Conservation (phyloP, 2,113 vertebrate genomes). For the Hystrix cristata region DNA sequence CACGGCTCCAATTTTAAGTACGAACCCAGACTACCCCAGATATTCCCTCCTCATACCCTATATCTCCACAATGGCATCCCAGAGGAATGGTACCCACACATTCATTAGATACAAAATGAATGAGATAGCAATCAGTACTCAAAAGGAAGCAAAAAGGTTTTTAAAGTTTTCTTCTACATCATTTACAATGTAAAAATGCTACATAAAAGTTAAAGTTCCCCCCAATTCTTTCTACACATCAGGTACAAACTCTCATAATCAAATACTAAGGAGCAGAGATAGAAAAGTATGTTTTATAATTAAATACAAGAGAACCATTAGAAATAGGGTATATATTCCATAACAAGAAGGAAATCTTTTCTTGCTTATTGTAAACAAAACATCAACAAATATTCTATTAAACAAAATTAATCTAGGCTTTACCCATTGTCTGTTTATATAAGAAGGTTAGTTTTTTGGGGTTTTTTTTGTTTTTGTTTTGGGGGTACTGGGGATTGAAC, state of each 20-base stretch:
- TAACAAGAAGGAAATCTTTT: conserved; percentile 55
- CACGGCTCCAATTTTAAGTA: background rate
- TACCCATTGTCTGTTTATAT: conserved; percentile 22
- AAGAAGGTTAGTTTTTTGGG: conserved; percentile 12
- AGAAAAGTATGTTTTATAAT: conserved; percentile 6
- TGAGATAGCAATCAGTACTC: conserved; percentile 1
- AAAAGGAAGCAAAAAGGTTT: conserved; percentile 26
- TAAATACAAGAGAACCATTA: background rate
- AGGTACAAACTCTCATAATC: conserved; percentile 6
- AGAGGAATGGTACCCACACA: background rate
- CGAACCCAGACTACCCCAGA: background rate
- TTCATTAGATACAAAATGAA: background rate
- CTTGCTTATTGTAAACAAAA: conserved; percentile 52
- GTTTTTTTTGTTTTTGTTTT: too few species aligned
- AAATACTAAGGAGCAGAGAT: conserved; percentile 12
- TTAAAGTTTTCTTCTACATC: conserved; percentile 30
- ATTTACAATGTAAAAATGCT: conserved; percentile 53
- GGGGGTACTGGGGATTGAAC: too few species aligned
- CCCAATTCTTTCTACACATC: conserved; percentile 46
- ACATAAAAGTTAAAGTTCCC: conserved; percentile 30
- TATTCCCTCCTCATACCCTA: background rate
- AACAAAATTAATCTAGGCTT: conserved; percentile 49
- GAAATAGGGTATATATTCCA: conserved; percentile 16
- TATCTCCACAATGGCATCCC: background rate
- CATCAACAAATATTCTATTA: conserved; percentile 19